Percentiles rank a stretch among this genome's conserved stretches.
Evolutionary conservation across 2,888 invertebrate species (phyloP).

Genomic region (Kuschelorhynchus macadamiae): DNA sequence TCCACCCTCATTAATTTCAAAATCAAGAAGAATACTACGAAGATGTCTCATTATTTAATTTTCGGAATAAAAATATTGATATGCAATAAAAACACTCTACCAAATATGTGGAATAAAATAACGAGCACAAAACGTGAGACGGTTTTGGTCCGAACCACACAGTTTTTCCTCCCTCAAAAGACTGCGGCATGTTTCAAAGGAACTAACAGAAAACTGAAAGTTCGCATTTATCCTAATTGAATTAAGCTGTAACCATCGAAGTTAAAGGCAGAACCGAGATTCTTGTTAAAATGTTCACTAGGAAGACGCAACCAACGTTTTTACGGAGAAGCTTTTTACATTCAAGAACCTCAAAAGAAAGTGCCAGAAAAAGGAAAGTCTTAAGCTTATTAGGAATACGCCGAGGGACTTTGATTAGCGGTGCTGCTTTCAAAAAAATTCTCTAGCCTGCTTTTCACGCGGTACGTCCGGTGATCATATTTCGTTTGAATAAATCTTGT

Average conservation of each 20-base stretch:
- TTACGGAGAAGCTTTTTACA: constrained; percentile 9
- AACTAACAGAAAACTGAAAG: constrained; percentile 2
- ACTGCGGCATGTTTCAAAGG: not conserved
- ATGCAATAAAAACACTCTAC: too few species aligned
- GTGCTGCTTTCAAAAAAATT: too few species aligned
- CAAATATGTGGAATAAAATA: too few species aligned
- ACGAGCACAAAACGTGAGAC: too few species aligned
- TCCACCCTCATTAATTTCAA: too few species aligned
- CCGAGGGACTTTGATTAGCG: not conserved
- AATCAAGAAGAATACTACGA: too few species aligned
- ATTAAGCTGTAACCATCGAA: constrained; percentile 26
- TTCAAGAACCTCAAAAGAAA: not conserved
- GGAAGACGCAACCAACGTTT: constrained; percentile 24
- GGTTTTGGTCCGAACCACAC: not conserved
- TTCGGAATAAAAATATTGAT: too few species aligned
- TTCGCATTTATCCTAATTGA: constrained; percentile 17
- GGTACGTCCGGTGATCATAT: too few species aligned
- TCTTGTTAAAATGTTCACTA: constrained; percentile 26
- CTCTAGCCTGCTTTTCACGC: too few species aligned
- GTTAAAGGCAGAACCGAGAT: constrained; percentile 20
- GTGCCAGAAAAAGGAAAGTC: not conserved
- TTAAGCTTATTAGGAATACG: not conserved
- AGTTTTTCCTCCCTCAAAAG: not conserved
- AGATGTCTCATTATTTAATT: too few species aligned
- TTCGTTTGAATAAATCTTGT: too few species aligned